Base-by-base conservation (phyloP, 2,888 invertebrate genomes). In the Trissolcus japonicus region DNA sequence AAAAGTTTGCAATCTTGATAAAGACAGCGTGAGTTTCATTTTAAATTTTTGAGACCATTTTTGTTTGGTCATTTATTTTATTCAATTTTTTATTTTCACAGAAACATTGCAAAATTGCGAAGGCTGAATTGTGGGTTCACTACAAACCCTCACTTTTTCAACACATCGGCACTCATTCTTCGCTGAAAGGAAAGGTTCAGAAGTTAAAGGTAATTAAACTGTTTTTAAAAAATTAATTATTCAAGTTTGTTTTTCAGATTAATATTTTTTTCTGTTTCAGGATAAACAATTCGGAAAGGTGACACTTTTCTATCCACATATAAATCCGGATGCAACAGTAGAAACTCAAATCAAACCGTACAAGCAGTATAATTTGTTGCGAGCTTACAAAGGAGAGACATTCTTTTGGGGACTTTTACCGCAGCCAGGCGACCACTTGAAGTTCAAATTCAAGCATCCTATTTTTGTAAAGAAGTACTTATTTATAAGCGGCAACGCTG, bases 161-260 rank as follows among this genome's bases (percentile, higher is more conserved):
- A 89, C 99, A 99, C 86, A 95, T 98, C 76, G 98, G 98, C 2
- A 94, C 95, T 17, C 96, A 96, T 86, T 98, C 98, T 0, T 98
- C 98, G 0, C 91, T 99, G 0, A 95, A 94, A 88, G 98, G 78
- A 51, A 99, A 99, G 92, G 95, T 98, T 63, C 98, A 98, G 87
- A 97, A 96, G 90, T 90, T 98, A 0, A 97, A 97, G 92, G 96
- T 95, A 90, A 25, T 17, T 19, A 11, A 7, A 3, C 14, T 16
- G 6, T 14, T 46, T 46, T 14, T 1, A 14, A 16, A 29, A 16
- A 54, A 19, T 19, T 19, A 2, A 19, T 25, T 41, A 4, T 51
- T 51, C 14, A 21, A 6, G 7, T 46, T 46, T 2, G 46, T 16
- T 46, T 16, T 46, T 46, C 14, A 14, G 6, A 46, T n/a, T 46